Evolutionary conservation across 2,113 vertebrate genomes (phyloP).

Genomic region (Passer montanus): DNA sequence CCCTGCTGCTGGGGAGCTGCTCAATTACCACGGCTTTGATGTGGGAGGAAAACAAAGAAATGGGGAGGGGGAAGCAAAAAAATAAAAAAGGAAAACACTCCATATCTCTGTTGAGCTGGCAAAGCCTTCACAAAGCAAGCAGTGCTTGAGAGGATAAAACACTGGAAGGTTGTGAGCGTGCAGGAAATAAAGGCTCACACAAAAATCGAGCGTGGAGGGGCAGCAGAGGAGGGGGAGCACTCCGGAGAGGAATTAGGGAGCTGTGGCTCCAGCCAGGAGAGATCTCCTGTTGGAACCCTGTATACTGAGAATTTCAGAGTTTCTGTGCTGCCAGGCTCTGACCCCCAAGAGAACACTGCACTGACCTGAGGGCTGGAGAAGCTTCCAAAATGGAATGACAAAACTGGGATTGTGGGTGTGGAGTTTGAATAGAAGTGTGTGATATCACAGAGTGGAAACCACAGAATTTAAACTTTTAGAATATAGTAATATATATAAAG

Average conservation of each 20-base stretch:
- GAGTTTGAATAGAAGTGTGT: background rate
- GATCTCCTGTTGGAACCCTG: background rate
- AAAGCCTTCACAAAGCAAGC: background rate
- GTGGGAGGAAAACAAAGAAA: background rate
- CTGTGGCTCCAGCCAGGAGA: background rate
- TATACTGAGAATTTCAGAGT: background rate
- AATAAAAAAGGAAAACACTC: background rate
- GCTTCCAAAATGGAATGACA: background rate
- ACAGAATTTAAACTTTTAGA: background rate
- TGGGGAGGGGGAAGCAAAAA: fast-evolving
- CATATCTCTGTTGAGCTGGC: background rate
- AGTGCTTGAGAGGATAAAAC: background rate
- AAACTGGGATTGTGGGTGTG: background rate
- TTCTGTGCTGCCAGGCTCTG: background rate
- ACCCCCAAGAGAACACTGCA: background rate
- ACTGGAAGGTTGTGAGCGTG: fast-evolving
- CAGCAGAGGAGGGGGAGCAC: background rate
- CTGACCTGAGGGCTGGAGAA: background rate
- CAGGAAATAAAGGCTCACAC: background rate
- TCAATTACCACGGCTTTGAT: background rate
- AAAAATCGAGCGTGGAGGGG: background rate
- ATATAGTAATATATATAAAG: background rate
- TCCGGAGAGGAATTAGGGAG: constrained; percentile 8
- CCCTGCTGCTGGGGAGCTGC: background rate
- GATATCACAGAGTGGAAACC: background rate